phyloP scores from a whole-genome alignment of 2,888 invertebrate genomes.

The Rhodophaea formosa region DNA sequence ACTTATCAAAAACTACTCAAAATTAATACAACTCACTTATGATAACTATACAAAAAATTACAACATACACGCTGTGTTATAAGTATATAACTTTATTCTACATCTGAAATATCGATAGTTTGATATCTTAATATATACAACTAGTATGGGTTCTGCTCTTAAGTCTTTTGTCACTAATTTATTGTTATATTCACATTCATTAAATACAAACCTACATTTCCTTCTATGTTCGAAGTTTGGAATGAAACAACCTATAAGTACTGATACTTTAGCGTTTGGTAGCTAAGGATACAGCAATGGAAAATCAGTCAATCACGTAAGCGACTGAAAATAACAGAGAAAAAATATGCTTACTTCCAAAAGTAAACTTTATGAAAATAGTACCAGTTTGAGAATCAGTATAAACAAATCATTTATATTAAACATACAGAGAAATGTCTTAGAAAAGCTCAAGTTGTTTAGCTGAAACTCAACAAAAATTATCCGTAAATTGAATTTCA shows the following conservation, averaged over 20 bases:
- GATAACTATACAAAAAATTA: slow-evolving; percentile 75
- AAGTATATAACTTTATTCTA: slow-evolving; percentile 41
- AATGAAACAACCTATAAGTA: slow-evolving; percentile 29
- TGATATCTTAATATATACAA: slow-evolving; percentile 61
- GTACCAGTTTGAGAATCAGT: too few species aligned
- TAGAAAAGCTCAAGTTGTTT: too few species aligned
- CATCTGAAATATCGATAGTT: slow-evolving; percentile 56
- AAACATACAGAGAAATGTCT: too few species aligned
- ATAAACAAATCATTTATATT: too few species aligned
- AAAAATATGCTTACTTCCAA: too few species aligned
- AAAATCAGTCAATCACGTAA: too few species aligned
- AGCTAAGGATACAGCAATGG: not conserved
- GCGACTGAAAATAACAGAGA: too few species aligned
- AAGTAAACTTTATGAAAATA: too few species aligned
- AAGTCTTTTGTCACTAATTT: slow-evolving; percentile 68
- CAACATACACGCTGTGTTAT: slow-evolving; percentile 60
- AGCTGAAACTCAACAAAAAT: too few species aligned
- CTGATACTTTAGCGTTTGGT: too few species aligned
- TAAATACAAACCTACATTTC: slow-evolving; percentile 56
- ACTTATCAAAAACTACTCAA: slow-evolving; percentile 80
- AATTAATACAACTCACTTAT: slow-evolving; percentile 67
- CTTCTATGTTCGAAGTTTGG: slow-evolving; percentile 41
- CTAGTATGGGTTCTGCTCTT: slow-evolving; percentile 52
- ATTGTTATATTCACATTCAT: slow-evolving; percentile 73
- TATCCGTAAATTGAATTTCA: not conserved